These are phyloP conservation scores for Sebastiscus albofasciatus DNA, from an alignment of 2,797 vertebrate genomes.

Conservation along the genomic window DNA sequence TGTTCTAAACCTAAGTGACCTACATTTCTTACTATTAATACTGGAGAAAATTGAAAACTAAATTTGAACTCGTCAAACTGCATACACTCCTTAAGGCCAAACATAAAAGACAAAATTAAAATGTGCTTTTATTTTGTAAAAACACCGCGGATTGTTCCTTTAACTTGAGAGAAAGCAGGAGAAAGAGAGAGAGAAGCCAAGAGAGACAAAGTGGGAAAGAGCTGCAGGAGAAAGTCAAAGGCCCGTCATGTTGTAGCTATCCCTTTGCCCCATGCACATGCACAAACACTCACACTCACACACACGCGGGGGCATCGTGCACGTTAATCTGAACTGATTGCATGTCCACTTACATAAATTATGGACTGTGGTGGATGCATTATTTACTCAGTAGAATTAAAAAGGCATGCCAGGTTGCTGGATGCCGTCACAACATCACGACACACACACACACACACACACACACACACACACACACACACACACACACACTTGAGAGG, in stretches of 20 bases:
- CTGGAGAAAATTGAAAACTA: no score
- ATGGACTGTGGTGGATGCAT: constrained; percentile 76
- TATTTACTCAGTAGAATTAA: constrained; percentile 83
- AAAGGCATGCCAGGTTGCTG: constrained; percentile 75
- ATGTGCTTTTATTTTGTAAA: neutral
- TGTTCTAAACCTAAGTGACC: no score
- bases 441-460: constrained; percentile 39
- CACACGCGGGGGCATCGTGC: constrained; percentile 57
- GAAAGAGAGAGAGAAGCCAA: neutral
- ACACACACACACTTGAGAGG: neutral
- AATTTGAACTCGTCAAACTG: neutral
- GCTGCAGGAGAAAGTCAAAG: constrained; percentile 59
- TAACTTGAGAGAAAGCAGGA: neutral
- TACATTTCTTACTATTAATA: no score
- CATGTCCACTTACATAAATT: constrained; percentile 88
- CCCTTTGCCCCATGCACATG: constrained; percentile 18
- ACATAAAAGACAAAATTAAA: neutral
- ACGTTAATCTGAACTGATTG: constrained; percentile 85
- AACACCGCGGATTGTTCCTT: neutral
- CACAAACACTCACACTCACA: constrained; percentile 14
- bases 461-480: constrained; percentile 40
- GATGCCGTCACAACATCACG: constrained; percentile 65
- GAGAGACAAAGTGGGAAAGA: constrained; percentile 42
- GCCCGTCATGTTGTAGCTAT: constrained; percentile 65
- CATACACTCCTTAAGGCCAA: neutral